Evolutionary conservation across 92 coral and sea anemone species (phyloP).

Genomic region (Pocillopora grandis): DNA sequence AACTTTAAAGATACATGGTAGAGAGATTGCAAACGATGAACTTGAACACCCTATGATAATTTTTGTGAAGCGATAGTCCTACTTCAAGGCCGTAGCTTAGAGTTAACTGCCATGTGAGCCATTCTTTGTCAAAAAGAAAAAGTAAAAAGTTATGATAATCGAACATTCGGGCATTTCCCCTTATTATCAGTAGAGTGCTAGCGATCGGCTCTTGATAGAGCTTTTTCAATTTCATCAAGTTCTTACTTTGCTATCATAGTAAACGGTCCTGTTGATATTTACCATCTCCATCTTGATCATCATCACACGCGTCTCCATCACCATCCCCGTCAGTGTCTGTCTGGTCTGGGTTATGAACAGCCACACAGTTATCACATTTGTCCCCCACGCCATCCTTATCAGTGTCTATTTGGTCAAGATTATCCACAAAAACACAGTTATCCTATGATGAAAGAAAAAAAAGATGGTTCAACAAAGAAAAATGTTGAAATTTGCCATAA

Average conservation of each 20-base stretch:
- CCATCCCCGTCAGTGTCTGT: slow-evolving; percentile 84
- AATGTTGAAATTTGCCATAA: too few species aligned
- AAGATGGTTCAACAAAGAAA: background rate
- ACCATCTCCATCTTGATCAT: slow-evolving; percentile 87
- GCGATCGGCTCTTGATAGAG: background rate
- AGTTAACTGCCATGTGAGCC: too few species aligned
- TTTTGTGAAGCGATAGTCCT: background rate
- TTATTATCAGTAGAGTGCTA: too few species aligned
- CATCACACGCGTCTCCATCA: slow-evolving; percentile 79
- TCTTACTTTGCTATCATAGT: too few species aligned
- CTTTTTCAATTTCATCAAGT: background rate
- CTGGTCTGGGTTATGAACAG: slow-evolving; percentile 62
- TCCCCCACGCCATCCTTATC: slow-evolving; percentile 93
- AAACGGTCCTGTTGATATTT: background rate
- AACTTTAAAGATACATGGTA: too few species aligned
- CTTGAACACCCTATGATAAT: background rate
- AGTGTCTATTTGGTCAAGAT: slow-evolving; percentile 77
- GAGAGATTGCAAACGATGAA: background rate
- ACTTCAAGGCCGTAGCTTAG: background rate
- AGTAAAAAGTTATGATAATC: too few species aligned
- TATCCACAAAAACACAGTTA: slow-evolving; percentile 80
- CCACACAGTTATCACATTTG: slow-evolving; percentile 91
- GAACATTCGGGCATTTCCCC: too few species aligned
- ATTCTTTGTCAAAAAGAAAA: background rate
- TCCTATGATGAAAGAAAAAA: slow-evolving; percentile 52